These are phyloP conservation scores for Hanleya hanleyi DNA, from an alignment of 2,888 invertebrate species.

Conservation along the genomic window DNA sequence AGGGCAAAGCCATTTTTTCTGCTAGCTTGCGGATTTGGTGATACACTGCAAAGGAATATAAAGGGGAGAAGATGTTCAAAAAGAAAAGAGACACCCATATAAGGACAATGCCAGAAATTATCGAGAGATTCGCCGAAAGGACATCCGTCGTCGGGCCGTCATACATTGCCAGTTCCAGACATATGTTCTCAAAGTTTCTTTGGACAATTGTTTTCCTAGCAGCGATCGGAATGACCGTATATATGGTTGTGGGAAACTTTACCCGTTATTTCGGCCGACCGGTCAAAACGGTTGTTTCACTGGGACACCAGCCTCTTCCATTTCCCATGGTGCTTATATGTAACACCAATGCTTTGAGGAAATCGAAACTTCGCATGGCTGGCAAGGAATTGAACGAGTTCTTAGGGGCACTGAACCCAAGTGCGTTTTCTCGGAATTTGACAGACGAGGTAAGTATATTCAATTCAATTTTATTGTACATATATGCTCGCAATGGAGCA, in stretches of 20 bases:
- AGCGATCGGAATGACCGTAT: not conserved
- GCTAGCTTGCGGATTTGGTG: too few relatives aligned
- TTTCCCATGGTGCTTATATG: conserved; percentile 3
- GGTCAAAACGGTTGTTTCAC: not conserved
- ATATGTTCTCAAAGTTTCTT: not conserved
- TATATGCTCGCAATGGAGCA: too few relatives aligned
- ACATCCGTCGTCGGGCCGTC: not conserved
- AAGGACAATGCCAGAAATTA: not conserved
- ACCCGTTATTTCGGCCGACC: not conserved
- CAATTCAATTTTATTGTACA: too few relatives aligned
- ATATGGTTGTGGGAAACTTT: not conserved
- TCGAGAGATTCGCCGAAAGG: not conserved
- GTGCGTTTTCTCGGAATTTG: not conserved
- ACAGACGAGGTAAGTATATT: not conserved
- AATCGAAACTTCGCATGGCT: not conserved
- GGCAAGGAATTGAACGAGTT: not conserved
- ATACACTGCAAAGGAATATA: too few relatives aligned
- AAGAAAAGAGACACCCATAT: not conserved
- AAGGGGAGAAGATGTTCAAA: not conserved
- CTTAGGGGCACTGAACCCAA: not conserved
- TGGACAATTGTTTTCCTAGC: not conserved
- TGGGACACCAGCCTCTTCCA: not conserved
- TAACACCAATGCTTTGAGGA: not conserved
- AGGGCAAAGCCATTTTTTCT: too few relatives aligned
- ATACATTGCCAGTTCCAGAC: not conserved